Base-by-base conservation (phyloP, 2,888 invertebrate genomes). In the Bembecia ichneumoniformis region DNA sequence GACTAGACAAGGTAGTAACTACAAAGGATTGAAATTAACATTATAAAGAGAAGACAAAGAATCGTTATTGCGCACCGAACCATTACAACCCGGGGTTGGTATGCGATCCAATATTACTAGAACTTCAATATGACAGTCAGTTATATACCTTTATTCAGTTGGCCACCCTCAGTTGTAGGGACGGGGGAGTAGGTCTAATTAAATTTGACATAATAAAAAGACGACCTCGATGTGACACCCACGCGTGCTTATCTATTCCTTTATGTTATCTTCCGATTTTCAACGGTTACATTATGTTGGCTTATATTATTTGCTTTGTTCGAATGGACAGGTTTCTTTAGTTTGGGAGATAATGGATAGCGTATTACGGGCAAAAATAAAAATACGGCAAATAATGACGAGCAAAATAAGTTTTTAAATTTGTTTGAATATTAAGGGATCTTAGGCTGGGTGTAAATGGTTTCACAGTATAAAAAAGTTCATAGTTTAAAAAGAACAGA, bases 31-130 rank as follows among this genome's bases (percentile, higher is more conserved):
- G 35, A 52, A 35, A 56, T 55, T 54, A 53, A 49, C 52, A 58
- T 60, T 57, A 58, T 60, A 58, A 63, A 63, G 54, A 48, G 54
- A 51, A 66, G 66, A 68, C 67, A 71, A 71, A 70, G 68, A 66
- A 66, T 62, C 51, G 55, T 59, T 61, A 70, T 57, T 71, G 56
- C 63, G 61, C 63, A 64, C 58, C 61, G 59, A 59, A 57, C 65
- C 63, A 58, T 63, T 55, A 54, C 54, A 59, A 56, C 60, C 51
- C 53, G 55, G 59, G 60, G 57, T 58, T 14, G 15, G 44, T 16
- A 44, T 17, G 44, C 17, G 7, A 52, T 51, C 66, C 65, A 67
- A 57, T 60, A 53, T 54, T 50, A 51, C 49, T 43, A 57, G 64
- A 58, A 48, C 67, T 52, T 56, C 35, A 52, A 53, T 48, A 50